Base-by-base conservation (phyloP, 2,888 invertebrate species). In the Leptinotarsa haldemani region DNA sequence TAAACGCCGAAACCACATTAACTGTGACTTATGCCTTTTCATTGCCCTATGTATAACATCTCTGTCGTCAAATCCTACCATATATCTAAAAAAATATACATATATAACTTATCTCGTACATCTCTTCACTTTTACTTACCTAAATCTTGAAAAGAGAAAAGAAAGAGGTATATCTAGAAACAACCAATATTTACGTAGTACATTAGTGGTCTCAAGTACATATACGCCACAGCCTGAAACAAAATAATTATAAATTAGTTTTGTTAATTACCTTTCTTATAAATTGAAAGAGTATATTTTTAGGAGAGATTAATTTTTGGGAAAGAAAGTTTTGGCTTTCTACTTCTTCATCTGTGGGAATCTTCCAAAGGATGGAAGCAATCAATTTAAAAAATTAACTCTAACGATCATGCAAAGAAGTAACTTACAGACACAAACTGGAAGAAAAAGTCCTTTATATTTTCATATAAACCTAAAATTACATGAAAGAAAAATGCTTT, bases 1-100 rank as follows among this genome's bases (percentile, higher is more conserved):
- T 4, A 99, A 89, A 85, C 92, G 91, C 71, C 99, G 91, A 88
- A 96, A 99, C 99, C 99, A 99, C 53, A 96, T 92, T 89, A 96
- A 92, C 87, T 99, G 99, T n/a, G 97, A 96, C 80, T 90, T 88
- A 86, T 99, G 97, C 71, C 92, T 91, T 78, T 90, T 90, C 97
- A 98, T 97, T 4, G 97, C 97, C 78, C 90, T 88, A 85, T 94
- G 90, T 40, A 94, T 88, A 30, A 89, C 86, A 4, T 88, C 84
- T 69, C 91, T 90, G 79, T 92, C 91, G 5, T 89, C 88, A 89
- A 91, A 91, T 71, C 90, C 90, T 50, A 92, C 89, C 85, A 93
- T 91, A 85, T 92, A 93, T 88, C 93, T 93, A 84, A 76, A 71
- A 75, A 48, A 69, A 15, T 25, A 9, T 16, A n/a, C 52, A 9